These are phyloP conservation scores for Drosophila kohkoa DNA, from an alignment of 1,140 invertebrate species.

Conservation along the genomic window DNA sequence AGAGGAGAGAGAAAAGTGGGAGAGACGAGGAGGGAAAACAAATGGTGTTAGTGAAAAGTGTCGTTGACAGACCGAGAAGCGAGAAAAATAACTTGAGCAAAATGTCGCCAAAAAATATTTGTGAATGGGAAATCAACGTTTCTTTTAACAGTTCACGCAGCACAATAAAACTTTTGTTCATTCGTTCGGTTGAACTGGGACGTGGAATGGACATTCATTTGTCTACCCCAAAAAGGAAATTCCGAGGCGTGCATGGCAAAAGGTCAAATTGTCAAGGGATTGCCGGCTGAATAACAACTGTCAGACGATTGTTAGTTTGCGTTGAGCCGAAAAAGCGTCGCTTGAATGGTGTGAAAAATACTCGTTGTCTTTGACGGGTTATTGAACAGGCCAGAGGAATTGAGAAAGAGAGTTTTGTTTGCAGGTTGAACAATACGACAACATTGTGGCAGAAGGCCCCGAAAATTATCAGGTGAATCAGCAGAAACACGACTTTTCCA, in stretches of 20 bases:
- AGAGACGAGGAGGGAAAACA: not conserved
- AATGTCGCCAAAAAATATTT: constrained; percentile 41
- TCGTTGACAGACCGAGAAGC: constrained; percentile 2
- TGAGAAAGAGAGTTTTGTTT: constrained; percentile 10
- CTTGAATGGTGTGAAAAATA: constrained; percentile 46
- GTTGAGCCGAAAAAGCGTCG: constrained; percentile 25
- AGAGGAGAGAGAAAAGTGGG: no score
- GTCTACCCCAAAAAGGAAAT: constrained; percentile 21
- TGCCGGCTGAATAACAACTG: constrained; percentile 24
- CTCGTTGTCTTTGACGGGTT: constrained; percentile 30
- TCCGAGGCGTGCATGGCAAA: constrained; percentile 39
- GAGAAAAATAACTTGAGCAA: constrained; percentile 30
- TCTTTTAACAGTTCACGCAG: constrained; percentile 36
- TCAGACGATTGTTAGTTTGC: constrained; percentile 48
- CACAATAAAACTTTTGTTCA: constrained; percentile 66
- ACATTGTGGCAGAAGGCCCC: constrained; percentile 4
- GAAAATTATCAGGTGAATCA: constrained; percentile 49
- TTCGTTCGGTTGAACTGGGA: constrained; percentile 34
- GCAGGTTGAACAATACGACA: not conserved
- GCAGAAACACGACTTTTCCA: constrained; percentile 60
- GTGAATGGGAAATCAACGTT: constrained; percentile 64
- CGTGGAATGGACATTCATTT: constrained; percentile 24
- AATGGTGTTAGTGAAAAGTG: not conserved
- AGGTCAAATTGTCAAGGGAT: constrained; percentile 50
- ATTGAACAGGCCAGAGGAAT: constrained; percentile 32